Conservation (phyloP, 2,888 invertebrate species). For the Pseudanteris insignis region DNA sequence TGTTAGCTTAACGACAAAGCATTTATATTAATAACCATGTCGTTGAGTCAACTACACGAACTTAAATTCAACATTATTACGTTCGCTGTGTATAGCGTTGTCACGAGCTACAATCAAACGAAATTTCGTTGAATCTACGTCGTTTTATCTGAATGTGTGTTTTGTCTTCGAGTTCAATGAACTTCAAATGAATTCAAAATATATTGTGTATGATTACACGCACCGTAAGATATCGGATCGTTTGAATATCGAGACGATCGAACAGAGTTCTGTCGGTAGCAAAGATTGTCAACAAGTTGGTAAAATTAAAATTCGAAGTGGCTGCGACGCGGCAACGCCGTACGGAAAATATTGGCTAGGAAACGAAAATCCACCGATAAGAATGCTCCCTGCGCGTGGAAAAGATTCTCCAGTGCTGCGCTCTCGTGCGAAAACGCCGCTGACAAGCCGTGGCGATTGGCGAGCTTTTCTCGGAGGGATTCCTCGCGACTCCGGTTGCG, state of each 20-base stretch:
- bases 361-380: conserved; percentile 49
- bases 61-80: too few species aligned
- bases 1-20: too few species aligned
- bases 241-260: conserved; percentile 11
- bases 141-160: too few species aligned
- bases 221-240: conserved; percentile 23
- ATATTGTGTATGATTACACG: conserved; percentile 27
- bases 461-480: conserved; percentile 29
- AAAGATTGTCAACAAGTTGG: too few species aligned
- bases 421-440: conserved; percentile 42
- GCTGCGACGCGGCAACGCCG: too few species aligned
- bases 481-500: conserved; percentile 11
- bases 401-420: conserved; percentile 22
- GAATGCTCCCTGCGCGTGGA: conserved; percentile 48
- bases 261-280: too few species aligned
- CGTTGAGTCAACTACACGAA: too few species aligned
- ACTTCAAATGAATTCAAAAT: conserved; percentile 37
- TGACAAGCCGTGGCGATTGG: conserved; percentile 26
- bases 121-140: too few species aligned
- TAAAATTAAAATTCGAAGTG: too few species aligned
- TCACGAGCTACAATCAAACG: too few species aligned
- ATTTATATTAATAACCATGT: too few species aligned
- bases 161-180: conserved; percentile 20
- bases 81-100: too few species aligned
- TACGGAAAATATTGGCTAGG: conserved; percentile 4